Conservation (phyloP, 2,113 vertebrate genomes). For the Tragelaphus strepsiceros region DNA sequence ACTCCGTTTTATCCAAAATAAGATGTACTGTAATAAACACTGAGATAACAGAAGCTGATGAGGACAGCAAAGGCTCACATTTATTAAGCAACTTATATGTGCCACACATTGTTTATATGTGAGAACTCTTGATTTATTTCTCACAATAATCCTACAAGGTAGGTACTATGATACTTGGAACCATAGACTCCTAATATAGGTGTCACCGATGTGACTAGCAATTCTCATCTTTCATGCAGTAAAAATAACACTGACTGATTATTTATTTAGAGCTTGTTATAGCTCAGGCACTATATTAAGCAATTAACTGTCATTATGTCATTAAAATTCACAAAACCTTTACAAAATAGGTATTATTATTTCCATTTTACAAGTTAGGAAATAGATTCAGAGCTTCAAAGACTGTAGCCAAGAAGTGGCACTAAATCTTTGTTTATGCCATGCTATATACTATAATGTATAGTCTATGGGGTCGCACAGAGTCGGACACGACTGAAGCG, state of each 20-base stretch:
- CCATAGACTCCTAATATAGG: not conserved
- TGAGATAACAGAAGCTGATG: not conserved
- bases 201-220: not conserved
- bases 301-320: slow-evolving; percentile 6
- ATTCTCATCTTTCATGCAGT: not conserved
- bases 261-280: not conserved
- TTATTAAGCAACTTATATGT: not conserved
- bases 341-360: not conserved
- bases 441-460: not conserved
- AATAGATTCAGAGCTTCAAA: not conserved
- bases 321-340: slow-evolving; percentile 10
- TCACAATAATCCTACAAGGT: not conserved
- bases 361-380: not conserved
- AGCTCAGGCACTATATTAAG: not conserved
- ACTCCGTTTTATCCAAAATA: not conserved
- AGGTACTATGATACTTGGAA: not conserved
- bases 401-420: not conserved
- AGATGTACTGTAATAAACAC: not conserved
- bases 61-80: not conserved
- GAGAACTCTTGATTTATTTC: not conserved
- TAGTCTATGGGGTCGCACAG: not conserved
- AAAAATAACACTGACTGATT: not conserved
- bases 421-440: not conserved
- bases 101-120: not conserved
- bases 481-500: too few relatives aligned